Evolutionary conservation across 2,797 vertebrate species (phyloP).

Genomic region (Avahi laniger): DNA sequence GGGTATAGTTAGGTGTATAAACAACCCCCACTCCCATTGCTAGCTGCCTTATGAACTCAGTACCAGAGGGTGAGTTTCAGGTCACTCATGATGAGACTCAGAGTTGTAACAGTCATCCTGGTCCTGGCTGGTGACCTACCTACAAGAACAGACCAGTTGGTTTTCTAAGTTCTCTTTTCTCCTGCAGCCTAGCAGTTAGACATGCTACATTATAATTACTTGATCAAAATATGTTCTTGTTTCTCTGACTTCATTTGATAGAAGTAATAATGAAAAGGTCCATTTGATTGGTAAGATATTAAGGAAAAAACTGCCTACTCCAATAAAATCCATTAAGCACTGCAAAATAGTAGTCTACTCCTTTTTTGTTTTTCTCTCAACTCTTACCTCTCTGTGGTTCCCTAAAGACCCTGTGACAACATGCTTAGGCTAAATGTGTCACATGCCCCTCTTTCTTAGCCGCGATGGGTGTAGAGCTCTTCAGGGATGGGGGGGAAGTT

Average conservation of each 20-base stretch:
- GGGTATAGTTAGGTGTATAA: neutral
- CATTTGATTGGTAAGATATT: neutral
- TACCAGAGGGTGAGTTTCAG: neutral
- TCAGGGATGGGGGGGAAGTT: neutral
- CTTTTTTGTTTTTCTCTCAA: neutral
- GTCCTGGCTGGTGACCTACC: neutral
- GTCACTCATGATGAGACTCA: neutral
- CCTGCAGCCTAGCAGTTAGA: neutral
- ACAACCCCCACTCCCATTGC: neutral
- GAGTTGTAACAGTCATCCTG: neutral
- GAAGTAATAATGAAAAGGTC: neutral
- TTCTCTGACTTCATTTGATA: slow-evolving; percentile 15
- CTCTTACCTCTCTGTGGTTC: neutral
- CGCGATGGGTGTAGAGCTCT: neutral
- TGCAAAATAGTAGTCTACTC: neutral
- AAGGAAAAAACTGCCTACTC: neutral
- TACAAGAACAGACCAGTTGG: neutral
- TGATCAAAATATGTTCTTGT: neutral
- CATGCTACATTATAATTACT: neutral
- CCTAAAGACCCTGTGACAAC: neutral
- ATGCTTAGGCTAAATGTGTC: neutral
- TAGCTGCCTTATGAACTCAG: neutral
- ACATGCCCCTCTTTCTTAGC: neutral
- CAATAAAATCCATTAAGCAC: neutral
- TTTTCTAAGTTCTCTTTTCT: neutral